Evolutionary conservation across 1,140 invertebrate genomes (phyloP), one percentile per base, ranked within the genome.

Genomic region (Drosophila micromelanica): DNA sequence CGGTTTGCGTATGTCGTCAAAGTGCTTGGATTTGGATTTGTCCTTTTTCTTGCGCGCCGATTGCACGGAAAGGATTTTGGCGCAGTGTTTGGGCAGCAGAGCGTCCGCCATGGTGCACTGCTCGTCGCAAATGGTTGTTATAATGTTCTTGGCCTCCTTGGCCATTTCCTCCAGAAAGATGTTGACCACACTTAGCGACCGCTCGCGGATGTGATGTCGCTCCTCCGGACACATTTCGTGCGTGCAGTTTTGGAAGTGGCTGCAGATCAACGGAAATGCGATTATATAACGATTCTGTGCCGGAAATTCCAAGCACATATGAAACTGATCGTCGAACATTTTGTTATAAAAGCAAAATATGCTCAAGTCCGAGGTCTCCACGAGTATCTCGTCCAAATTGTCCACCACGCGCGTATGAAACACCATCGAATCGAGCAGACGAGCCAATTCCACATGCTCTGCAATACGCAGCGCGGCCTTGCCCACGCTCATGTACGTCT

Each of bases 341-440:
- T 97, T 97, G 80, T 95, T 98, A 90, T 99, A 99, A 92, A 99
- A 99, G 91, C 97, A 99, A 90, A 99, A 99, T 67, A 99, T 95
- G 0, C 98, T 99, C 6, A 99, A 93, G 93, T 99, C 98, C 1
- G 98, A 99, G 17, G 98, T 98, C 93, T 99, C 98, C 2, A 97
- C 96, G 64, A 99, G 93, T 91, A 99, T 96, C 92, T 99, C 98
- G 93, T 99, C 98, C n/a, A 99, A 93, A 93, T 97, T 98, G 91
- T 99, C 99, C 11, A 99, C 98, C 95, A 99, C 98, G 93, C 98
- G 98, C 0, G 98, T 98, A 91, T 99, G 99, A 91, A 99, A 99
- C 40, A 98, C 94, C 86, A 99, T 96, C 9, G 97, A 98, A 92
- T 99, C 99, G 92, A 99, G 95, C 62, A 99, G 95, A 46, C 96